Conservation (phyloP, 2,797 vertebrate species). For the Pangasius larnaudii region DNA sequence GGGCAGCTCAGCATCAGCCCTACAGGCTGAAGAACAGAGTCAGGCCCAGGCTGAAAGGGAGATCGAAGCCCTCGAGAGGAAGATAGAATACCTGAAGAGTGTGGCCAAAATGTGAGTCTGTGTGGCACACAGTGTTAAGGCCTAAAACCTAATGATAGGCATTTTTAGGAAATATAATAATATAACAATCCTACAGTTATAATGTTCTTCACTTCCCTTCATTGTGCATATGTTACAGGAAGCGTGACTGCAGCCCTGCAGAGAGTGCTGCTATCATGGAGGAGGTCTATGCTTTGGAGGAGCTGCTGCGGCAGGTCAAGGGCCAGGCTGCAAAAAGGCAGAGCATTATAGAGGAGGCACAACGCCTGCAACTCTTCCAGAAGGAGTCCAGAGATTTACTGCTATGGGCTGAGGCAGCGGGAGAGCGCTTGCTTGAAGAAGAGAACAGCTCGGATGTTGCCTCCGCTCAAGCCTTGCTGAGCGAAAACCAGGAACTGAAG, state of each 20-base stretch:
- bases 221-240: slow-evolving; percentile 67
- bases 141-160: background rate
- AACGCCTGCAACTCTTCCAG: slow-evolving; percentile 74
- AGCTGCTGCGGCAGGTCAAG: slow-evolving; percentile 73
- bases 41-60: slow-evolving; percentile 75
- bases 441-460: slow-evolving; percentile 75
- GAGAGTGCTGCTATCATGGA: slow-evolving; percentile 79
- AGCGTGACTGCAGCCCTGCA: slow-evolving; percentile 79
- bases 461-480: slow-evolving; percentile 78
- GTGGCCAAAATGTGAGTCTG: slow-evolving; percentile 79
- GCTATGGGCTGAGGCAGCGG: slow-evolving; percentile 71
- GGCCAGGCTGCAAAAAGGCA: slow-evolving; percentile 63
- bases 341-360: slow-evolving; percentile 66
- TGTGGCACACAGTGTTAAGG: background rate
- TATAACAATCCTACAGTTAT: background rate
- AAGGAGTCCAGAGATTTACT: slow-evolving; percentile 75
- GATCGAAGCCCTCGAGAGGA: slow-evolving; percentile 79
- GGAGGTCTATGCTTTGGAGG: slow-evolving; percentile 80
- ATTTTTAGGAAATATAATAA: background rate
- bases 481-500: slow-evolving; percentile 77
- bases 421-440: slow-evolving; percentile 74
- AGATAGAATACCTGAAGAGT: slow-evolving; percentile 80
- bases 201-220: background rate
- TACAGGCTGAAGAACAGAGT: slow-evolving; percentile 68
- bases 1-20: slow-evolving; percentile 65